phyloP scores from a whole-genome alignment of 2,113 vertebrate species.

The Thalassarche chlororhynchos region DNA sequence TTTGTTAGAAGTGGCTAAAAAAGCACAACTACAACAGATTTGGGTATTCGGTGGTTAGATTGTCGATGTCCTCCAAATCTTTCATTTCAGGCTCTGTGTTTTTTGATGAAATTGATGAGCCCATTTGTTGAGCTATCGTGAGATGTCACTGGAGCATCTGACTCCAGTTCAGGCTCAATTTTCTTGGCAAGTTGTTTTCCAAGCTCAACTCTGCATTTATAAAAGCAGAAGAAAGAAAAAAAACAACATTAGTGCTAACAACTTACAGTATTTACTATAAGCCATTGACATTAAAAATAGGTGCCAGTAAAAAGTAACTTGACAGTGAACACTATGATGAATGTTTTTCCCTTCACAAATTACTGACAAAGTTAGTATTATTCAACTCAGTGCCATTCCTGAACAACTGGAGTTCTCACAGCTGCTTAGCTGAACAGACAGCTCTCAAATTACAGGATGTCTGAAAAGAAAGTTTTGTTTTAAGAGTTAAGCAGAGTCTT shows the following conservation, averaged over 20 bases:
- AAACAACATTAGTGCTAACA: neutral
- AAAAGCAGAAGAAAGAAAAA: neutral
- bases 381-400: neutral
- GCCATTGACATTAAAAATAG: neutral
- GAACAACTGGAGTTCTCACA: neutral
- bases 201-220: constrained; percentile 87
- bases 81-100: constrained; percentile 80
- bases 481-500: neutral
- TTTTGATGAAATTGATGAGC: constrained; percentile 95
- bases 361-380: neutral
- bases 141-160: constrained; percentile 78
- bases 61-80: neutral
- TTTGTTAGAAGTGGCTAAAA: constrained; percentile 63
- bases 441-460: neutral
- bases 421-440: neutral
- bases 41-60: constrained; percentile 1
- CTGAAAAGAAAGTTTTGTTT: neutral
- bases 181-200: constrained; percentile 97
- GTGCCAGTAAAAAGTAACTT: neutral
- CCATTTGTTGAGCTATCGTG: constrained; percentile 97
- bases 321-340: neutral
- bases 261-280: neutral
- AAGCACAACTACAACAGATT: constrained; percentile 57
- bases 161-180: constrained; percentile 92
- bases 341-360: neutral